Evolutionary conservation across 2,797 vertebrate species (phyloP), one percentile per base, ranked within the genome.

Genomic region (Sebastes aleutianus): DNA sequence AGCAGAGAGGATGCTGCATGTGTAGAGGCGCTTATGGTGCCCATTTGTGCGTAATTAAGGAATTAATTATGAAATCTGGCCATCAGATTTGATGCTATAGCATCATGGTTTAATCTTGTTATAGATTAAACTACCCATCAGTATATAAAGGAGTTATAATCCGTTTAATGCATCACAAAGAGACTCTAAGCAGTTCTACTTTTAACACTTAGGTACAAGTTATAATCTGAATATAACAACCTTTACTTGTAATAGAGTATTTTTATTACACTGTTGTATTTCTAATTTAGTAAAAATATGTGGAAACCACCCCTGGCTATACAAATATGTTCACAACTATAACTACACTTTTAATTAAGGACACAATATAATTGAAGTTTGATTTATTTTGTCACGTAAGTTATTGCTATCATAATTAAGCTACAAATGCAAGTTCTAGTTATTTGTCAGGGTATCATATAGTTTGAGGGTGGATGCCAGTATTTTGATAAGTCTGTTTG

Each of bases 21-120:
- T n/a, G 63, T 3, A 77, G 34, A 73, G 14, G 36, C 26, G 76
- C 66, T 16, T 2, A 47, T 8, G 43, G 3, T 14, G 47, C 32
- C 31, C 26, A 22, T 70, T 70, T 39, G 14, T 34, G 65, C 77
- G 56, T 56, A 84, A 83, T 88, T 76, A 71, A 31, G 59, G 12
- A 56, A 64, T 74, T 34, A 39, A 81, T 85, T 31, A 58, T 59
- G 43, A 26, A 80, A 58, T 16, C 14, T 18, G 36, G 3, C 4
- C 39, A 43, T 43, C 39, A 77, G 20, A 12, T 58, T 22, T 56
- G 0, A 39, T 13, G 36, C 36, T 13, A 63, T 11, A 39, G 12
- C 36, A 39, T 39, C 36, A 14, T 39, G 36, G 36, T 39, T 39
- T 39, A 39, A 39, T 39, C 36, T 8, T 39, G 8, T 8, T 22